Evolutionary conservation across 2,113 vertebrate species (phyloP).

Genomic region (Mastomys coucha): DNA sequence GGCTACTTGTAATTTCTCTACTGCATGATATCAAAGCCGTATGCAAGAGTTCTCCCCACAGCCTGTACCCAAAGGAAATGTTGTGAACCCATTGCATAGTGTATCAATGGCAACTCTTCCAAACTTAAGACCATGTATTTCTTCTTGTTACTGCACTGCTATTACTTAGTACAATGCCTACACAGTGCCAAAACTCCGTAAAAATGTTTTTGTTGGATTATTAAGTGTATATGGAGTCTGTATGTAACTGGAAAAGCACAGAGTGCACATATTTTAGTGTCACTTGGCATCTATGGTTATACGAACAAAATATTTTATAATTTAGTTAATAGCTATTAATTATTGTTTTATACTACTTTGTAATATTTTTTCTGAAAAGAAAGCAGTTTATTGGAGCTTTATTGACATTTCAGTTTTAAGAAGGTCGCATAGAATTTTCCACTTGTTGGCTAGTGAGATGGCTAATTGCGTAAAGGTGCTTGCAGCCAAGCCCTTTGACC

Average conservation of each 20-base stretch:
- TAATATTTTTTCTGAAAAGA: not conserved
- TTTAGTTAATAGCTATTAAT: not conserved
- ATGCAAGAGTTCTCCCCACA: not conserved
- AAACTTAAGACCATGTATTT: conserved; percentile 3
- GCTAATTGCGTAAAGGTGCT: not conserved
- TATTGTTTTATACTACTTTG: not conserved
- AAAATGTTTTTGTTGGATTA: not conserved
- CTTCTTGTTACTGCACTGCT: not conserved
- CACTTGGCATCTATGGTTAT: not conserved
- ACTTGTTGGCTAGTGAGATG: not conserved
- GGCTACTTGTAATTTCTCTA: not conserved
- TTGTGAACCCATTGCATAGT: not conserved
- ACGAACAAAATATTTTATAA: not conserved
- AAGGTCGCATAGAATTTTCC: not conserved
- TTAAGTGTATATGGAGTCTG: not conserved
- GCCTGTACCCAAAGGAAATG: not conserved
- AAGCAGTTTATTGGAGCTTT: not conserved
- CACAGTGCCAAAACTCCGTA: not conserved
- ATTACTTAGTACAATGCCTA: not conserved
- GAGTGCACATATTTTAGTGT: not conserved
- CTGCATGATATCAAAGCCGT: not conserved
- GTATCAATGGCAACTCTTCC: not conserved
- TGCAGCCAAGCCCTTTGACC: not conserved
- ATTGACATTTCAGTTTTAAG: not conserved
- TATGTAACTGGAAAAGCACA: not conserved